Evolutionary conservation across 2,888 invertebrate species (phyloP), one percentile per base, ranked within the genome.

Genomic region (Monoplex corrugatus): DNA sequence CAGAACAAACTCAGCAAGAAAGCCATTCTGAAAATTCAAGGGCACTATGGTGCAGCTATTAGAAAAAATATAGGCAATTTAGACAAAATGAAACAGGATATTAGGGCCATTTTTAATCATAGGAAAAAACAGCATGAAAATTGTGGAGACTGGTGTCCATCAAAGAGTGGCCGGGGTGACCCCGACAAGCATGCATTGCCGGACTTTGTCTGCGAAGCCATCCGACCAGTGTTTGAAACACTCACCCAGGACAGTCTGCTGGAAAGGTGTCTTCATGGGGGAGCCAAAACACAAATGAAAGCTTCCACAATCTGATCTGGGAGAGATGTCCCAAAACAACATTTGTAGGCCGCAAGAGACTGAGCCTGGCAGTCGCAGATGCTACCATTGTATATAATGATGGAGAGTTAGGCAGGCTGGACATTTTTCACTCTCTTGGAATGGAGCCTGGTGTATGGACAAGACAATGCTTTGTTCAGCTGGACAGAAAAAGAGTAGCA

Each of bases 31-130:
- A 87, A 38, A 8, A 90, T 90, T 23, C 90, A 89, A 28, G 89
- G 85, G 0, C 89, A 90, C 40, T 85, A 87, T 89, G 89, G 87
- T 6, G 90, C 89, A 44, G 88, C 88, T n/a, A 90, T 89, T 2
- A 86, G 87, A 57, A 87, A 88, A 38, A 75, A 86, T 45, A 63
- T 38, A 19, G 40, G 85, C 8, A 43, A 78, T 38, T 28, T 87
- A 23, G 43, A n/a, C 32, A 84, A 44, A 28, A 90, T 90, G 89
- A 89, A 85, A 40, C 68, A 32, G 23, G 72, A 43, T 8, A 85
- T 90, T 8, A 35, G 43, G 87, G 87, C 84, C 8, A 89, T 89
- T 63, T 90, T 82, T 38, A 16, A 89, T 13, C 89, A 90, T 35
- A 68, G 90, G 45, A 57, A 44, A 1, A 38, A 80, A 3, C 43